Percentiles rank a stretch among this genome's conserved stretches.
Evolutionary conservation across 2,888 invertebrate species (phyloP).

Genomic region (Phragmatobia fuliginosa): DNA sequence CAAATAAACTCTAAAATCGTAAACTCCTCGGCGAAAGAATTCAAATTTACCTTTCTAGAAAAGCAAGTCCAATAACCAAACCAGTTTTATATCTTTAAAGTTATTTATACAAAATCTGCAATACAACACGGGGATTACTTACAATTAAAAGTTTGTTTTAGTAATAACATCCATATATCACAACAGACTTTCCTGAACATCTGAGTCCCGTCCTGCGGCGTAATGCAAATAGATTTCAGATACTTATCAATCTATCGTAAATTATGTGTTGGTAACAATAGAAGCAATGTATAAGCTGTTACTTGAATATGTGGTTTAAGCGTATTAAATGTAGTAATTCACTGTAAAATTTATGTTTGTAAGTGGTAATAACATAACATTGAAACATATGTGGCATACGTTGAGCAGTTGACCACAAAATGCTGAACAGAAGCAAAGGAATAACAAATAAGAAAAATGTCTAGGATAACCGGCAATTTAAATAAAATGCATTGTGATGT

Average conservation of each 20-base stretch:
- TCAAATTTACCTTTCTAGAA: background rate
- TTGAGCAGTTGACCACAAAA: no score
- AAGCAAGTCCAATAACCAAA: background rate
- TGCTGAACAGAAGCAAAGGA: no score
- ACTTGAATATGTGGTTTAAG: conserved; percentile 7
- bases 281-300: conserved; percentile 33
- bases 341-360: background rate
- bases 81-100: conserved; percentile 22
- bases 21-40: background rate
- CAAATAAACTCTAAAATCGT: background rate
- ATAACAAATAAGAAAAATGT: background rate
- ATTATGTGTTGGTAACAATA: conserved; percentile 46
- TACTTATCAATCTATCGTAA: conserved; percentile 52
- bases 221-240: conserved; percentile 69
- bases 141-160: conserved; percentile 83
- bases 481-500: background rate
- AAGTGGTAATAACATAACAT: background rate
- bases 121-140: conserved; percentile 72
- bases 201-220: conserved; percentile 70
- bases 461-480: background rate
- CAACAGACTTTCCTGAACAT: conserved; percentile 67
- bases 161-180: conserved; percentile 79
- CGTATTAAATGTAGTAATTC: background rate
- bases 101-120: conserved; percentile 58
- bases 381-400: background rate